These are phyloP conservation scores for Lethocerus indicus DNA, from an alignment of 1,140 invertebrate species.

Conservation along the genomic window DNA sequence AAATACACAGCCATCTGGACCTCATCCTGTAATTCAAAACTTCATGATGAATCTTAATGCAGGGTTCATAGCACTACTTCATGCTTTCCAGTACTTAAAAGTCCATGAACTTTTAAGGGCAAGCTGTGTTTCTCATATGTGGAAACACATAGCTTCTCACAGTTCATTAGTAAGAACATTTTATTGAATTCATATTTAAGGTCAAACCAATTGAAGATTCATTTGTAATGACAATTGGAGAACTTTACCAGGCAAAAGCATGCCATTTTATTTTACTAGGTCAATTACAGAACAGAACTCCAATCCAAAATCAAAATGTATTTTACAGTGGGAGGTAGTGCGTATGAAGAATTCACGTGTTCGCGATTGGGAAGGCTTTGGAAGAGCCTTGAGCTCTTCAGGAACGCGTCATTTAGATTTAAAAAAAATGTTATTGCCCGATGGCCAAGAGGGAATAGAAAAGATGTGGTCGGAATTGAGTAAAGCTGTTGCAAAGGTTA, in stretches of 20 bases:
- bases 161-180: conserved; percentile 32
- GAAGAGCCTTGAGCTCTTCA: conserved; percentile 37
- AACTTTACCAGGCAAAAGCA: not conserved
- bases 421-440: conserved; percentile 53
- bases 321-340: conserved; percentile 48
- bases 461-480: conserved; percentile 51
- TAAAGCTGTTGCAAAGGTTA: conserved; percentile 37
- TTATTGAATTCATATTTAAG: not conserved
- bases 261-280: not conserved
- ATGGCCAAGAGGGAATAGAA: conserved; percentile 26
- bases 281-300: not conserved
- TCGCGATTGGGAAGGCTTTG: conserved; percentile 51
- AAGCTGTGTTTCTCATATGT: conserved; percentile 55
- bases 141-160: conserved; percentile 51
- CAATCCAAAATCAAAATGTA: conserved; percentile 13
- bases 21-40: conserved; percentile 17
- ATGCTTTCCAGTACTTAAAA: conserved; percentile 58
- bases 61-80: conserved; percentile 40
- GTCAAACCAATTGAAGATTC: no score
- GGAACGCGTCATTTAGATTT: conserved; percentile 46
- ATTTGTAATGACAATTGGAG: conserved; percentile 3
- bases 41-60: conserved; percentile 38
- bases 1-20: not conserved
- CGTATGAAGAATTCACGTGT: conserved; percentile 66
- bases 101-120: conserved; percentile 54